Percentiles rank a stretch among this genome's conserved stretches.
Conservation (phyloP, 2,797 vertebrate genomes). For the Eospalax fontanierii region DNA sequence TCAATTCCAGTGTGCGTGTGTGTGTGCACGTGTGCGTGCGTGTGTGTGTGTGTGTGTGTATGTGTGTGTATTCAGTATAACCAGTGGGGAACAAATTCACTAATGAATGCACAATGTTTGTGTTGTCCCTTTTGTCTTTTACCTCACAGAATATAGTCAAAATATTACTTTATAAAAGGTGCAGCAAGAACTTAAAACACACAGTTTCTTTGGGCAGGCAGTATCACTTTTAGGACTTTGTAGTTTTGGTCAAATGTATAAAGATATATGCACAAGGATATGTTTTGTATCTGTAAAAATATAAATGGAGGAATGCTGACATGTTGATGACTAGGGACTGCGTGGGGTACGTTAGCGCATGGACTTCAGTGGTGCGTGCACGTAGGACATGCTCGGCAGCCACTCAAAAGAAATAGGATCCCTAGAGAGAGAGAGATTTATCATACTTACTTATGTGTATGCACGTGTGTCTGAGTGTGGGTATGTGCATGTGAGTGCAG, state of each 20-base stretch:
- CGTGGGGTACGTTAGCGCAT: background rate
- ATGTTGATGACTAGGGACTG: background rate
- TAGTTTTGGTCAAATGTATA: background rate
- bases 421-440: too few relatives aligned
- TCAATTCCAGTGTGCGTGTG: background rate
- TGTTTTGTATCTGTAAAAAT: background rate
- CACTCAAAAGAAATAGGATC: background rate
- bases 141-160: background rate
- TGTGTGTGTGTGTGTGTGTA: too few relatives aligned
- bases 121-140: background rate
- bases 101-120: background rate
- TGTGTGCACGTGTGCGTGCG: too few relatives aligned
- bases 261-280: background rate
- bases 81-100: background rate
- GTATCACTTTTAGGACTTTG: background rate
- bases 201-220: background rate
- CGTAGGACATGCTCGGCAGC: too few relatives aligned
- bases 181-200: background rate
- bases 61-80: too few relatives aligned
- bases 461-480: too few relatives aligned
- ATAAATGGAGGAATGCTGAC: background rate
- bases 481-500: too few relatives aligned
- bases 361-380: background rate
- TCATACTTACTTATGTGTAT: too few relatives aligned
- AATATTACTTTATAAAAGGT: background rate